These are phyloP conservation scores for Chymomyza caudatula DNA, from an alignment of 2,888 invertebrate species.

Conservation along the genomic window DNA sequence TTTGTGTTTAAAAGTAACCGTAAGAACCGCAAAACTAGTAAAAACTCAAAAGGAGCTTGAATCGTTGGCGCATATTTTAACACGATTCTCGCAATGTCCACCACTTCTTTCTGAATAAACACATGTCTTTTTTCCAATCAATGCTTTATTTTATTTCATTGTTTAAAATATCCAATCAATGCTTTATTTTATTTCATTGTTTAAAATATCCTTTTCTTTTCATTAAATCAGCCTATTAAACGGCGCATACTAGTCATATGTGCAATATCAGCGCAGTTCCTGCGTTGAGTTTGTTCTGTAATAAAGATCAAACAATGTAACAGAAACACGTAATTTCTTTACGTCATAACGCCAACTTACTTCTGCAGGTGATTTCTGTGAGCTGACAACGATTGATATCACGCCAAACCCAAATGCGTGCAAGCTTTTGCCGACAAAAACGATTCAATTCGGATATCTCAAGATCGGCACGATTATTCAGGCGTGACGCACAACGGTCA, in stretches of 20 bases:
- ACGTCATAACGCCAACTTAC: slow-evolving; percentile 12
- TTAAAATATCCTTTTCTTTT: neutral
- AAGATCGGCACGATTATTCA: slow-evolving; percentile 7
- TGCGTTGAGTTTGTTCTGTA: slow-evolving; percentile 4
- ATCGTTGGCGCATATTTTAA: no score
- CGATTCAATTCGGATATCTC: slow-evolving; percentile 4
- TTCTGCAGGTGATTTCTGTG: slow-evolving; percentile 9
- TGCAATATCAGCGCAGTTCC: slow-evolving; percentile 16
- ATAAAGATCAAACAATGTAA: neutral
- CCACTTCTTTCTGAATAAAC: neutral
- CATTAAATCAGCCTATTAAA: neutral
- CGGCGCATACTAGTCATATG: slow-evolving; percentile 18
- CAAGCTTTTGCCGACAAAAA: slow-evolving; percentile 7
- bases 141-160: no score
- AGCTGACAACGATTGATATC: slow-evolving; percentile 23
- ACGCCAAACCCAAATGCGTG: slow-evolving; percentile 17
- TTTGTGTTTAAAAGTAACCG: no score
- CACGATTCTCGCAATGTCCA: no score
- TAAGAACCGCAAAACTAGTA: no score
- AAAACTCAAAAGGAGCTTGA: no score
- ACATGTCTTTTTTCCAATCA: neutral
- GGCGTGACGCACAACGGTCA: neutral
- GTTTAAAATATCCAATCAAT: no score
- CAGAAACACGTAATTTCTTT: no score
- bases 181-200: neutral